These are phyloP conservation scores for Solenodon paradoxus DNA, from an alignment of 2,113 vertebrate genomes.

Conservation along the genomic window DNA sequence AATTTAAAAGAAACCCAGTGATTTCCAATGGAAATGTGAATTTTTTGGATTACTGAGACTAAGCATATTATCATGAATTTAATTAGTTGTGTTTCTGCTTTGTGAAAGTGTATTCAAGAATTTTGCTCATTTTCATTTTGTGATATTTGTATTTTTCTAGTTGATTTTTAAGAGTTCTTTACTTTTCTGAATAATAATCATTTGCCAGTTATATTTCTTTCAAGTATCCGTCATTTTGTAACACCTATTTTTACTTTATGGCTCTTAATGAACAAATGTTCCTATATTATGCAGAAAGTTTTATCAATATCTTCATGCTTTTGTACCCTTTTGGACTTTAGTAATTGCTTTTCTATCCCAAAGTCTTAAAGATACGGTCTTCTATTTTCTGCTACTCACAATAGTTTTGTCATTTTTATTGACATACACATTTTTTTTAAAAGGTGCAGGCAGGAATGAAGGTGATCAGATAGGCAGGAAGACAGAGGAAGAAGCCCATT, in stretches of 20 bases:
- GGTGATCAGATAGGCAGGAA: no score
- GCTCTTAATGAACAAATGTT: not conserved
- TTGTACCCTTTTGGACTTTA: not conserved
- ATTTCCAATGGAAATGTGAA: not conserved
- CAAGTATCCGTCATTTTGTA: not conserved
- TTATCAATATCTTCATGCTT: not conserved
- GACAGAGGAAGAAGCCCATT: no score
- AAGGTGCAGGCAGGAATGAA: no score
- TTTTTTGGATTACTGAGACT: not conserved
- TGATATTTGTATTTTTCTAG: not conserved
- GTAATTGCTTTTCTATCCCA: not conserved
- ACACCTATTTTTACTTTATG: not conserved
- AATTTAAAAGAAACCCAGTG: not conserved
- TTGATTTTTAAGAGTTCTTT: not conserved
- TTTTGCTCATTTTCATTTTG: constrained; percentile 31
- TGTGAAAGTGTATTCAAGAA: not conserved
- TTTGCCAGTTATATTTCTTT: not conserved
- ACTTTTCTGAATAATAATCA: not conserved
- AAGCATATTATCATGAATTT: not conserved
- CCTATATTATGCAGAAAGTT: not conserved
- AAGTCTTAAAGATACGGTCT: not conserved
- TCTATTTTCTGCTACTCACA: not conserved
- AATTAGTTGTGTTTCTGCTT: not conserved
- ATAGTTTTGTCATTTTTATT: not conserved
- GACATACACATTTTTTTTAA: no score